Percentiles rank a stretch among this genome's conserved stretches.
Evolutionary conservation across 2,888 invertebrate species (phyloP).

Genomic region (Eupithecia tripunctaria): DNA sequence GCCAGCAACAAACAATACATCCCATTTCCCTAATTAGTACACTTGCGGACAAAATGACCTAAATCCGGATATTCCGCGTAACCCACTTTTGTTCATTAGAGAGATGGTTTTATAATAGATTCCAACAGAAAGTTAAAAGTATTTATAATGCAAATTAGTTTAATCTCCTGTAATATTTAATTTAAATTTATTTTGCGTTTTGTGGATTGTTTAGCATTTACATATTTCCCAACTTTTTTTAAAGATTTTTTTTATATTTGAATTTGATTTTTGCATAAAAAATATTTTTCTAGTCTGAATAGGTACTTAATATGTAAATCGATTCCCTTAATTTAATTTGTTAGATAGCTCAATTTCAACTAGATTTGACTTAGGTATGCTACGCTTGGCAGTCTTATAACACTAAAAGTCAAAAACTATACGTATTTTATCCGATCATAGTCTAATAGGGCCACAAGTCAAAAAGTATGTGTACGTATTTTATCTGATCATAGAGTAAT

Average conservation of each 20-base stretch:
- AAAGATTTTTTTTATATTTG: not conserved
- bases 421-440: no score
- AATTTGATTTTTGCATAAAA: not conserved
- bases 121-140: not conserved
- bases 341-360: no score
- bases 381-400: no score
- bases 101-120: not conserved
- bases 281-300: no score
- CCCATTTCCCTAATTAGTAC: not conserved
- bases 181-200: not conserved
- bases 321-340: no score
- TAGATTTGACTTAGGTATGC: no score
- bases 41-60: constrained; percentile 5
- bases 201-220: not conserved
- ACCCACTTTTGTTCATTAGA: not conserved
- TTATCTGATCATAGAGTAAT: no score
- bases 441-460: no score
- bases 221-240: not conserved
- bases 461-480: no score
- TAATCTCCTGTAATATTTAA: not conserved
- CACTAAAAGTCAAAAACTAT: no score
- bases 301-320: no score
- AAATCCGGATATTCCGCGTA: not conserved
- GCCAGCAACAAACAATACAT: not conserved
- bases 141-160: not conserved